These are phyloP conservation scores for Tragelaphus scriptus DNA, from an alignment of 2,113 vertebrate genomes.

Conservation along the genomic window DNA sequence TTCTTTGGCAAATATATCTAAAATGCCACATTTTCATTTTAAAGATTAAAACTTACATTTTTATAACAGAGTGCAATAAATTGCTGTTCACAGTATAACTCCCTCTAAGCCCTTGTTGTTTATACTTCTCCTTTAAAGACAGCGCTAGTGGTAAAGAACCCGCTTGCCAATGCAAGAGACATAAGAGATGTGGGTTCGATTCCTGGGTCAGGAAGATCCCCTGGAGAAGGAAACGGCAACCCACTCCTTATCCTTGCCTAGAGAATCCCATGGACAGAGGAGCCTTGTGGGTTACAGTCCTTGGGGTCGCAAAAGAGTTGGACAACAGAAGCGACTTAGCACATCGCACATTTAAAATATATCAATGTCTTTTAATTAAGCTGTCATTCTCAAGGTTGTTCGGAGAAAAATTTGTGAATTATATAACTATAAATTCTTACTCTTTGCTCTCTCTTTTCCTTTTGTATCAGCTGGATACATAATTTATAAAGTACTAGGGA, in stretches of 20 bases:
- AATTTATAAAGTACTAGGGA: background rate
- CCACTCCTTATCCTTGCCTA: background rate
- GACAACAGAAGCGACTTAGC: background rate
- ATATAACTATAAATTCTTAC: conserved; percentile 83
- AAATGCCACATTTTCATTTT: conserved; percentile 25
- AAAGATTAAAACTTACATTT: background rate
- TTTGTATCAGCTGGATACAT: background rate
- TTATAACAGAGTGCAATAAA: background rate
- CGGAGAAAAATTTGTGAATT: background rate
- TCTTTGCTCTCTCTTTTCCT: background rate
- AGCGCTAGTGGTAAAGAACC: background rate
- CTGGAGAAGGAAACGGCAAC: background rate
- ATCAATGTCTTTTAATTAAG: background rate
- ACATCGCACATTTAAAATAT: background rate
- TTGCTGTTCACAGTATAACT: background rate
- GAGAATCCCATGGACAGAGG: background rate
- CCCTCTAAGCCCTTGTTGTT: background rate
- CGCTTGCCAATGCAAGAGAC: background rate
- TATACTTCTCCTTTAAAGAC: background rate
- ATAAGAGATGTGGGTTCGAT: background rate
- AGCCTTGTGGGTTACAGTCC: background rate
- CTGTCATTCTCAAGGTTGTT: background rate
- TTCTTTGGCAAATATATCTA: conserved; percentile 19
- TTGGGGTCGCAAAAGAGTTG: background rate
- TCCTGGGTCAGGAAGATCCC: background rate